phyloP scores from a whole-genome alignment of 92 coral and sea anemone genomes.

The Porites cylindrica region DNA sequence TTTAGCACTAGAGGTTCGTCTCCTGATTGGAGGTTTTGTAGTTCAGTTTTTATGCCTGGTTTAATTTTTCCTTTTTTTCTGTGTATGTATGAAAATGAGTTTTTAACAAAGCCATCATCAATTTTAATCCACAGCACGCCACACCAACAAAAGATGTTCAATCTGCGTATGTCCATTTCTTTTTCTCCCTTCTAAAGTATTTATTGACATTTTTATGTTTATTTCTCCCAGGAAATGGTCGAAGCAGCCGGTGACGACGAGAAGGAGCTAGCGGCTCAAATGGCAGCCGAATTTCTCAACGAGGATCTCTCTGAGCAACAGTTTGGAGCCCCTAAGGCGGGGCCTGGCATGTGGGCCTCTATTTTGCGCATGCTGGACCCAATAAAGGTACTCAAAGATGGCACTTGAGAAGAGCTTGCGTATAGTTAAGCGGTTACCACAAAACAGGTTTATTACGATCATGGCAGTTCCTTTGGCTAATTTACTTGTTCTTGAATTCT shows the following conservation, averaged over 20 bases:
- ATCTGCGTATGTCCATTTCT: too few relatives aligned
- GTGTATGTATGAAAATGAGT: too few relatives aligned
- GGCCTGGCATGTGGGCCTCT: constrained; percentile 98
- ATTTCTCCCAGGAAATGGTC: constrained; percentile 88
- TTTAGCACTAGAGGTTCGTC: too few relatives aligned
- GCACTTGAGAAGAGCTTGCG: not conserved
- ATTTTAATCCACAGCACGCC: too few relatives aligned
- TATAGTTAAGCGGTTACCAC: not conserved
- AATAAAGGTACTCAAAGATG: constrained; percentile 72
- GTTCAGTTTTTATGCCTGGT: too few relatives aligned
- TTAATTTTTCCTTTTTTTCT: too few relatives aligned
- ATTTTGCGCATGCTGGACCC: constrained; percentile 90
- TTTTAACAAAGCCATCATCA: too few relatives aligned
- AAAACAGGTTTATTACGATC: not conserved
- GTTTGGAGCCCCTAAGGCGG: constrained; percentile 97
- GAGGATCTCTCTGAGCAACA: constrained; percentile 97
- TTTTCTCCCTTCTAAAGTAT: too few relatives aligned
- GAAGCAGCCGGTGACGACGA: constrained; percentile 95
- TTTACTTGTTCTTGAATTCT: too few relatives aligned
- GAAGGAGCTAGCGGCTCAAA: constrained; percentile 95
- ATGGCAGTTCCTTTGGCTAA: too few relatives aligned
- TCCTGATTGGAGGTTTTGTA: too few relatives aligned
- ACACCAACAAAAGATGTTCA: too few relatives aligned
- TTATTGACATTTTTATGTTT: not conserved
- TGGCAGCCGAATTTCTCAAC: constrained; percentile 94